Conservation (phyloP, 2,113 vertebrate species). For the Leiothrix lutea region DNA sequence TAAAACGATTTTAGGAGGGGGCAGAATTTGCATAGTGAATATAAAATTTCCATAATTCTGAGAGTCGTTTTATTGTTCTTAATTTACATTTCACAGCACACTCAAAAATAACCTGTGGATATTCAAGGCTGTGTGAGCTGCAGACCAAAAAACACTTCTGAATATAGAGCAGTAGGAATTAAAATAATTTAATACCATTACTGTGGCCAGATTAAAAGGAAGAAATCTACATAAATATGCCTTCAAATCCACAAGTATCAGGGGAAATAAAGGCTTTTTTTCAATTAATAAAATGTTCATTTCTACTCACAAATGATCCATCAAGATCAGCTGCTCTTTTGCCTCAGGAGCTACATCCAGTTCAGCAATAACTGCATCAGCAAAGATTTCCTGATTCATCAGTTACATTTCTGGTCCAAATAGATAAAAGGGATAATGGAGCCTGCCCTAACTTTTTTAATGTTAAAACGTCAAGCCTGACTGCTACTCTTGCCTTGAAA, state of each 20-base stretch:
- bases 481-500: not conserved
- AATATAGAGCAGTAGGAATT: not conserved
- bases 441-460: not conserved
- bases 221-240: not conserved
- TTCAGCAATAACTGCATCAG: not conserved
- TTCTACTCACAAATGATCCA: not conserved
- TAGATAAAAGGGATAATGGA: no score
- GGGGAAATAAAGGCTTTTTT: not conserved
- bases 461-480: not conserved
- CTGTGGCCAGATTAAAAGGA: not conserved
- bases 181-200: not conserved
- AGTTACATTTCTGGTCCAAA: not conserved
- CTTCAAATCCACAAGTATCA: not conserved
- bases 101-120: not conserved
- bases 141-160: not conserved
- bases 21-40: not conserved
- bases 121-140: not conserved
- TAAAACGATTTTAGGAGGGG: not conserved
- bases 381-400: not conserved
- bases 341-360: not conserved
- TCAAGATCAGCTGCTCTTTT: not conserved
- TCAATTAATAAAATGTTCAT: not conserved
- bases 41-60: not conserved
- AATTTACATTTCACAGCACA: not conserved
- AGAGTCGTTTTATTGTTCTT: not conserved